Evolutionary conservation across 2,113 vertebrate species (phyloP).

Genomic region (Arothron firmamentum): DNA sequence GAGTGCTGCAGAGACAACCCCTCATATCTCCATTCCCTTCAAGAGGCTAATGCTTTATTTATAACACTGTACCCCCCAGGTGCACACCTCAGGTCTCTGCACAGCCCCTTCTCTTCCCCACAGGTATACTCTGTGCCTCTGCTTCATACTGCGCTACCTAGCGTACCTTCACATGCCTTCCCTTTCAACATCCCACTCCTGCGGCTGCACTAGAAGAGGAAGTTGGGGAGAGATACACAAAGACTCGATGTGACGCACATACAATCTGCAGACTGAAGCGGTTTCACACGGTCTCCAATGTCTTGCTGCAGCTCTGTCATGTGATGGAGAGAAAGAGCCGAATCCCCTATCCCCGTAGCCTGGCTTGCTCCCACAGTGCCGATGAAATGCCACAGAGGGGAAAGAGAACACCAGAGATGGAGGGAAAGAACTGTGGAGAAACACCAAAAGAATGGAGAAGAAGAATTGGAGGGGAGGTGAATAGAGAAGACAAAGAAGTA

Average conservation of each 20-base stretch:
- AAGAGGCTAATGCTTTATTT: conserved; percentile 78
- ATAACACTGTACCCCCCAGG: conserved; percentile 68
- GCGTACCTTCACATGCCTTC: conserved; percentile 68
- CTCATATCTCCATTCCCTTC: conserved; percentile 72
- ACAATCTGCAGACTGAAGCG: conserved; percentile 72
- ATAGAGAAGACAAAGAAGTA: conserved; percentile 77
- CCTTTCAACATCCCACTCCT: conserved; percentile 74
- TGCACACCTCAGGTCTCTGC: conserved; percentile 66
- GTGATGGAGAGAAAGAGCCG: conserved; percentile 61
- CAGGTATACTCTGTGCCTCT: conserved; percentile 65
- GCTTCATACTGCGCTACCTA: conserved; percentile 61
- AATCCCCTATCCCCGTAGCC: conserved; percentile 67
- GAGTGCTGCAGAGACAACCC: conserved; percentile 60
- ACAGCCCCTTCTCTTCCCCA: conserved; percentile 68
- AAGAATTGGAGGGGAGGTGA: conserved; percentile 56
- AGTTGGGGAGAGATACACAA: conserved; percentile 65
- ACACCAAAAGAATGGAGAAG: conserved; percentile 60
- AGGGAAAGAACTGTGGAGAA: conserved; percentile 57
- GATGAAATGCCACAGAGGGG: conserved; percentile 57
- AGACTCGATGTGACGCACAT: conserved; percentile 61
- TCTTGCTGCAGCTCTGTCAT: conserved; percentile 67
- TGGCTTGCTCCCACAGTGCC: conserved; percentile 57
- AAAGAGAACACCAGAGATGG: conserved; percentile 41
- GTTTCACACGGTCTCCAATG: conserved; percentile 71
- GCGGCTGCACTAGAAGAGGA: conserved; percentile 63